Evolutionary conservation across 1,140 invertebrate genomes (phyloP).

Genomic region (Colletes gigas): DNA sequence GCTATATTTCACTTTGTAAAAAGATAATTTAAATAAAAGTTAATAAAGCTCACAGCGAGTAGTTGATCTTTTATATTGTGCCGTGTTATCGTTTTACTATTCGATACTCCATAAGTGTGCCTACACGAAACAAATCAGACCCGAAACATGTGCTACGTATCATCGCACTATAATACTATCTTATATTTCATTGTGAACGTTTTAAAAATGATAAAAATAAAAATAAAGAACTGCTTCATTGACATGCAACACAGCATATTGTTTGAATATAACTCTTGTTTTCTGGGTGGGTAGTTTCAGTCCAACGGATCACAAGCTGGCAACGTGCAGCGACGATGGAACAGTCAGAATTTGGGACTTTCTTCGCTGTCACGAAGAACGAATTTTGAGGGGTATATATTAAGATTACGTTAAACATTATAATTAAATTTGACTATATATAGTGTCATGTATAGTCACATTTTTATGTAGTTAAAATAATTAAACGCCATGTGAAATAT

Average conservation of each 20-base stretch:
- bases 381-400: conserved; percentile 92
- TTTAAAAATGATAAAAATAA: not conserved
- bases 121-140: conserved; percentile 7
- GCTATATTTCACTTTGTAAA: conserved; percentile 34
- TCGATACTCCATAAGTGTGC: conserved; percentile 2
- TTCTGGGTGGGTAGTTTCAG: conserved; percentile 92
- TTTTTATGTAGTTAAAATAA: not conserved
- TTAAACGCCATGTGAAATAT: not conserved
- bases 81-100: conserved; percentile 14
- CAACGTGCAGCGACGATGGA: conserved; percentile 99
- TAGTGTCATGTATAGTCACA: not conserved
- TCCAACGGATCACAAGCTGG: conserved; percentile 99
- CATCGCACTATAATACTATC: conserved; percentile 15
- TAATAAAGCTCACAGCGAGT: conserved; percentile 17
- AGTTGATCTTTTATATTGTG: conserved; percentile 22
- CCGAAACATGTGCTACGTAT: not conserved
- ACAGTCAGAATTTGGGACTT: conserved; percentile 99
- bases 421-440: not conserved
- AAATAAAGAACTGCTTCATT: conserved; percentile 67
- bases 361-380: conserved; percentile 97
- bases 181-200: conserved; percentile 45
- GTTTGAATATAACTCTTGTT: conserved; percentile 69
- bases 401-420: not conserved
- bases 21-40: conserved; percentile 49
- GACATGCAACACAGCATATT: conserved; percentile 34